Conservation (phyloP, 2,888 invertebrate species). For the Clusia tigrina region DNA sequence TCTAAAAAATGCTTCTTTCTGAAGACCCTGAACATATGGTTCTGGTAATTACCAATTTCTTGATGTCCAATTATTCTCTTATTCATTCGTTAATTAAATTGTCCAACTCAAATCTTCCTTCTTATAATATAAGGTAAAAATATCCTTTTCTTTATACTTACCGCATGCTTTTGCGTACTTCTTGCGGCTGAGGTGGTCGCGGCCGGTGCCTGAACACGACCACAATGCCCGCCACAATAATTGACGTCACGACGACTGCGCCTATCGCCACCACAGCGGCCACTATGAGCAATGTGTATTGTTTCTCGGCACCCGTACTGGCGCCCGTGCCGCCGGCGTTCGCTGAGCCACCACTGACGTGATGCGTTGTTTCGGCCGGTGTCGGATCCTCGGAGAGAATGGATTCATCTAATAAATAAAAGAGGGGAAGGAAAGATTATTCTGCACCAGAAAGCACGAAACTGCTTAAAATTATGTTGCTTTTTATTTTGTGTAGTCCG, state of each 20-base stretch:
- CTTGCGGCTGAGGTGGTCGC: constrained; percentile 65
- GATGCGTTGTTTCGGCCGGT: constrained; percentile 65
- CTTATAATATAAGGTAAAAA: no score
- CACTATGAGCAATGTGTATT: constrained; percentile 63
- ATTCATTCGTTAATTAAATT: no score
- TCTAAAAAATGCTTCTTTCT: no score
- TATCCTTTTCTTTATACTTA: no score
- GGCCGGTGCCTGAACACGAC: constrained; percentile 64
- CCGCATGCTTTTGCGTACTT: constrained; percentile 65
- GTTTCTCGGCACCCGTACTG: constrained; percentile 58
- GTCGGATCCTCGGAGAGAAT: constrained; percentile 65
- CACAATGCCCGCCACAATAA: constrained; percentile 65
- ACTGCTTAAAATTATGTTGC: constrained; percentile 11
- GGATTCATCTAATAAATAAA: constrained; percentile 58
- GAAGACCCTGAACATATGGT: no score
- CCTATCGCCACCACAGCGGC: constrained; percentile 65
- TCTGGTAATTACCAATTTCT: no score
- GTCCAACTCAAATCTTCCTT: no score
- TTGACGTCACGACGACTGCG: constrained; percentile 65
- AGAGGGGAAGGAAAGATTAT: constrained; percentile 25
- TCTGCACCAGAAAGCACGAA: constrained; percentile 14
- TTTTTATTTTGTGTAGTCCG: constrained; percentile 44
- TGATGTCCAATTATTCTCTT: no score
- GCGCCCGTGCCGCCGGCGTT: constrained; percentile 52
- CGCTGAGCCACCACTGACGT: constrained; percentile 53